A percentile compares a stretch with the other conserved stretches of the same genome.
These are phyloP conservation scores for Brachypalpus laphriformis DNA, from an alignment of 2,888 invertebrate species.

Conservation along the genomic window DNA sequence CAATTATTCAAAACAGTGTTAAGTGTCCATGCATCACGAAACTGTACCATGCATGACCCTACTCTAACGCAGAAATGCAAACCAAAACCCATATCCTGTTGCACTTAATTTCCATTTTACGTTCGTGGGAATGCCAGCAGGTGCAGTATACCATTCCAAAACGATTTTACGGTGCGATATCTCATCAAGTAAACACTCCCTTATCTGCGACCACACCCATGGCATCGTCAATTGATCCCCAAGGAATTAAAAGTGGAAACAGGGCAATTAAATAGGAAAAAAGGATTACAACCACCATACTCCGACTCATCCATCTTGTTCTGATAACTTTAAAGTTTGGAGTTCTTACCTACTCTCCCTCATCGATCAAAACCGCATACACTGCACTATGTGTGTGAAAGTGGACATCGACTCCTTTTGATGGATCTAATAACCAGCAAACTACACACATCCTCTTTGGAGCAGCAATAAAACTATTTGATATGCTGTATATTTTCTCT, in stretches of 20 bases:
- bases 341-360: neutral
- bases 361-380: slow-evolving; percentile 56
- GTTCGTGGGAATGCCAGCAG: slow-evolving; percentile 38
- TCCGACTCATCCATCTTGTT: slow-evolving; percentile 58
- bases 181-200: slow-evolving; percentile 33
- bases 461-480: slow-evolving; percentile 11
- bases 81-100: slow-evolving; percentile 58
- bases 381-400: slow-evolving; percentile 15
- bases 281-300: slow-evolving; percentile 43
- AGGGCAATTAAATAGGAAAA: slow-evolving; percentile 19
- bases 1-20: slow-evolving; percentile 48
- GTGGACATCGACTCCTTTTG: slow-evolving; percentile 33
- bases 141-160: slow-evolving; percentile 3
- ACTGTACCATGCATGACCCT: slow-evolving; percentile 48
- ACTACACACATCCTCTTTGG: slow-evolving; percentile 10
- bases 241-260: slow-evolving; percentile 42
- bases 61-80: slow-evolving; percentile 40
- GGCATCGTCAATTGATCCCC: slow-evolving; percentile 56
- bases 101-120: slow-evolving; percentile 55
- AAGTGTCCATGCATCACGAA: slow-evolving; percentile 57
- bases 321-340: slow-evolving; percentile 26
- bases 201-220: slow-evolving; percentile 22
- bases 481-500: neutral
- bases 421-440: slow-evolving; percentile 58
- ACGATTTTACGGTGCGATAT: slow-evolving; percentile 7